Percentiles rank a stretch among this genome's conserved stretches.
phyloP scores from a whole-genome alignment of 2,113 vertebrate genomes.

The Regulus satrapa region DNA sequence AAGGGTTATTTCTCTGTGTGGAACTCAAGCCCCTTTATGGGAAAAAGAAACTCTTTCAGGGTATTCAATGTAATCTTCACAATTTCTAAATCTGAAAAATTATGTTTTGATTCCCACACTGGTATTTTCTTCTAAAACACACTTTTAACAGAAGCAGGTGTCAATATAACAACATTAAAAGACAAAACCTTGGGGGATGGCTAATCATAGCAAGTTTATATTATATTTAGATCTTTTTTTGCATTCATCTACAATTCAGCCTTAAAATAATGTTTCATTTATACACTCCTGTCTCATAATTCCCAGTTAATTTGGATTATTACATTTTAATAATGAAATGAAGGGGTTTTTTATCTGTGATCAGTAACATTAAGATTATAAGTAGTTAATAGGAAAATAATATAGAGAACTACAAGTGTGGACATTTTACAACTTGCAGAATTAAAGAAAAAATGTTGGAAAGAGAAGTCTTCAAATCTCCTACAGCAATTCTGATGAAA shows the following conservation, averaged over 20 bases:
- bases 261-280: not conserved
- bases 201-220: not conserved
- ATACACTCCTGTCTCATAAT: not conserved
- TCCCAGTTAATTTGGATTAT: not conserved
- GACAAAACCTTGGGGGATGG: not conserved
- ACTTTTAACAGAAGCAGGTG: not conserved
- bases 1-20: not conserved
- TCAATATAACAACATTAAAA: not conserved
- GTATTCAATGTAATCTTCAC: not conserved
- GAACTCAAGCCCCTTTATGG: not conserved
- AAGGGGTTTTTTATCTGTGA: fast-evolving
- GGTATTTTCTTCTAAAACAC: not conserved
- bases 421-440: not conserved
- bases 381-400: not conserved
- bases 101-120: not conserved
- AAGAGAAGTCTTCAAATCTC: not conserved
- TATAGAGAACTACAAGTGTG: not conserved
- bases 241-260: not conserved
- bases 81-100: not conserved
- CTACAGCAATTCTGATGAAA: not conserved
- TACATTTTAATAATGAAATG: not conserved
- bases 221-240: not conserved
- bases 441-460: not conserved
- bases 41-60: not conserved
- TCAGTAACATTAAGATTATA: not conserved